Conservation (phyloP, 1,140 invertebrate genomes). For the Stegodyphus dumicola region DNA sequence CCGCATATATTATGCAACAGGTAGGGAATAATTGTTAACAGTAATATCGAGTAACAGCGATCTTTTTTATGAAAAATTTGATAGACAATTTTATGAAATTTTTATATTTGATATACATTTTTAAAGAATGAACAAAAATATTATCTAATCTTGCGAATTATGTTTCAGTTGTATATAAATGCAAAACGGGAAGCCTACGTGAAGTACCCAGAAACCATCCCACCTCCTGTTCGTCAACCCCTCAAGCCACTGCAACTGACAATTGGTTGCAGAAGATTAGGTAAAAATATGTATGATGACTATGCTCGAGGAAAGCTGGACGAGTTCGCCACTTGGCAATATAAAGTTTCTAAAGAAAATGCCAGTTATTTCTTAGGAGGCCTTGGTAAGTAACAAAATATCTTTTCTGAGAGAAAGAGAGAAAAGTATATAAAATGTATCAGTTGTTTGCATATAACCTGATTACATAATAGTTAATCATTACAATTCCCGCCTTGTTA, state of each 20-base stretch:
- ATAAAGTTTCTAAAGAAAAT: slow-evolving; percentile 53
- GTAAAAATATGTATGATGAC: slow-evolving; percentile 51
- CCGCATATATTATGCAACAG: too few species aligned
- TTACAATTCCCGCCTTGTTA: too few species aligned
- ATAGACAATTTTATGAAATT: too few species aligned
- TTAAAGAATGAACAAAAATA: too few species aligned
- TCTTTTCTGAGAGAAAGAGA: too few species aligned
- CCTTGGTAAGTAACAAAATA: slow-evolving; percentile 60
- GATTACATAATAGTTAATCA: too few species aligned
- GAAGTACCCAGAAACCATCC: slow-evolving; percentile 47
- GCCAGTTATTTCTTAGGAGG: slow-evolving; percentile 64
- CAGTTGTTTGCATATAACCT: too few species aligned
- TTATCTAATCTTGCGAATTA: background rate
- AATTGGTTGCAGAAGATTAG: slow-evolving; percentile 63
- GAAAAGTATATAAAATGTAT: too few species aligned
- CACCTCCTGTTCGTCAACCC: slow-evolving; percentile 13
- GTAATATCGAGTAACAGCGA: too few species aligned
- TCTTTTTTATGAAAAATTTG: too few species aligned
- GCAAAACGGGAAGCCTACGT: slow-evolving; percentile 39
- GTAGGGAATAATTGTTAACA: too few species aligned
- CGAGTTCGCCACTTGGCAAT: slow-evolving; percentile 65
- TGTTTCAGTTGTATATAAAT: slow-evolving; percentile 62
- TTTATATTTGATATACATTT: too few species aligned
- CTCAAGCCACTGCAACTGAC: slow-evolving; percentile 61
- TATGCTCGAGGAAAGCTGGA: slow-evolving; percentile 62